These are phyloP conservation scores for Nymphicus hollandicus DNA, from an alignment of 2,113 vertebrate species.

Conservation along the genomic window DNA sequence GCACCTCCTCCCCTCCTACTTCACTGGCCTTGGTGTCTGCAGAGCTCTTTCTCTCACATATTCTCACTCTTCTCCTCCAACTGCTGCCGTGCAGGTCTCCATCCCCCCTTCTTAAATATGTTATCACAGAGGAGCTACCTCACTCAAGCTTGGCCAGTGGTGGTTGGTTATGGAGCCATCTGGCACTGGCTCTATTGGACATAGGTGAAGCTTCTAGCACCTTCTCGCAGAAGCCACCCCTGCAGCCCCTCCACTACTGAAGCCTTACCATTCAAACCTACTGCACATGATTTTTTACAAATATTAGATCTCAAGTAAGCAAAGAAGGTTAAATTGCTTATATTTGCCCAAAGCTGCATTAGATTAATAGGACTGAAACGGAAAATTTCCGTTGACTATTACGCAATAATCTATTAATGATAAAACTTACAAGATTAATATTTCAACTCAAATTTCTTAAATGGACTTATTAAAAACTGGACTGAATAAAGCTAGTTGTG, in stretches of 20 bases:
- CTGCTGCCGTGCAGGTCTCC: not conserved
- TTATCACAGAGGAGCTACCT: not conserved
- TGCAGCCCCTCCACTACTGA: not conserved
- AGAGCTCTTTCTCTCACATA: not conserved
- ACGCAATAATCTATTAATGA: not conserved
- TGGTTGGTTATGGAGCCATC: rapidly evolving
- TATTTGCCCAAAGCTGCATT: not conserved
- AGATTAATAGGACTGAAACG: not conserved
- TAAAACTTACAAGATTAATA: not conserved
- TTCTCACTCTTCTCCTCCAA: not conserved
- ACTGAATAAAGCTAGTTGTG: not conserved
- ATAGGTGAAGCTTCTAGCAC: not conserved
- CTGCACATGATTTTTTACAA: not conserved
- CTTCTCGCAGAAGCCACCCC: not conserved
- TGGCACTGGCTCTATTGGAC: not conserved
- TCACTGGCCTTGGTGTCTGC: not conserved
- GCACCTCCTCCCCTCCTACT: too few relatives aligned
- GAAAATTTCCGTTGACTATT: not conserved
- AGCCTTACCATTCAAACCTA: not conserved
- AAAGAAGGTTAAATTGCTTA: not conserved
- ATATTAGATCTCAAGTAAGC: not conserved
- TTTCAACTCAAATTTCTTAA: not conserved
- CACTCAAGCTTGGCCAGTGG: not conserved
- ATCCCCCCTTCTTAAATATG: not conserved
- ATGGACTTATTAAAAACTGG: not conserved